Evolutionary conservation across 2,797 vertebrate genomes (phyloP).

Genomic region (Pangasius mekongensis): DNA sequence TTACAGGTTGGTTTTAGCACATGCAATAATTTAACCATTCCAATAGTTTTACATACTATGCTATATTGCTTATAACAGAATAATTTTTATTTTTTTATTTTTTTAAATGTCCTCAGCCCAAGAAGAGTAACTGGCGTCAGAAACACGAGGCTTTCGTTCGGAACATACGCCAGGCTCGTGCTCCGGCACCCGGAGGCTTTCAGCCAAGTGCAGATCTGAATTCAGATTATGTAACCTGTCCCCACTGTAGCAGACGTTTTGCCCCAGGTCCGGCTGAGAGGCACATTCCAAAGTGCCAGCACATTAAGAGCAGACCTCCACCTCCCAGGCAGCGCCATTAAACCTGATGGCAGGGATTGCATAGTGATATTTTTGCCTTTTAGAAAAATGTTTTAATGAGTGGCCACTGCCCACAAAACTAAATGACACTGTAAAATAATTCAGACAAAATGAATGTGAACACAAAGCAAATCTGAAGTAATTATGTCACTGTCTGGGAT

Average conservation of each 20-base stretch:
- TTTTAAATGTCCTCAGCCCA: slow-evolving; percentile 56
- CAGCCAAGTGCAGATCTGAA: slow-evolving; percentile 64
- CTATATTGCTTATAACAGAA: background rate
- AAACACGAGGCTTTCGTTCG: slow-evolving; percentile 73
- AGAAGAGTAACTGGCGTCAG: slow-evolving; percentile 73
- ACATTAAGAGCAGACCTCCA: slow-evolving; percentile 72
- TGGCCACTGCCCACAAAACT: background rate
- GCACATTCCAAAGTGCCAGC: slow-evolving; percentile 80
- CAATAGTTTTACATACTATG: background rate
- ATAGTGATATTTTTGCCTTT: background rate
- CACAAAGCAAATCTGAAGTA: background rate
- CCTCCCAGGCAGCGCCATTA: slow-evolving; percentile 54
- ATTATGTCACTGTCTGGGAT: background rate
- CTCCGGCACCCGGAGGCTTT: slow-evolving; percentile 62
- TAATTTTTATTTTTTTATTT: too few relatives aligned
- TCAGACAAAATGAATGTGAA: background rate
- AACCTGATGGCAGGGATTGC: background rate
- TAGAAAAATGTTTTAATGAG: background rate
- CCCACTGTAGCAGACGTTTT: slow-evolving; percentile 77
- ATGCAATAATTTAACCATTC: background rate
- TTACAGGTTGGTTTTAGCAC: background rate
- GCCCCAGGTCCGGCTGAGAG: slow-evolving; percentile 74
- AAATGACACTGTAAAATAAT: background rate
- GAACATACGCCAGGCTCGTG: slow-evolving; percentile 66
- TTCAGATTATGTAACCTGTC: slow-evolving; percentile 76